phyloP scores from a whole-genome alignment of 2,888 invertebrate species.

The Tuta absoluta region DNA sequence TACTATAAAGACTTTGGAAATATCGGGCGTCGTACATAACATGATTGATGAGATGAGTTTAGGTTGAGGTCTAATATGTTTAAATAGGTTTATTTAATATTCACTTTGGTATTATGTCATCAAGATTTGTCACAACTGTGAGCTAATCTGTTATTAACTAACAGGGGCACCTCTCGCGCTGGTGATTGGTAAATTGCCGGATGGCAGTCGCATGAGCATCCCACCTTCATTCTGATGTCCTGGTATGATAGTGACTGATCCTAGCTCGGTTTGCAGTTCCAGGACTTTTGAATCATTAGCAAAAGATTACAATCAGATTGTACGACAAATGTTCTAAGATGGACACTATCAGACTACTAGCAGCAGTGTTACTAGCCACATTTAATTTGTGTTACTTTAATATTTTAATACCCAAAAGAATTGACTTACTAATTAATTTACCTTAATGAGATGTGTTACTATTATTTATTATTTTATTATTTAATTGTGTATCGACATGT shows the following conservation, averaged over 20 bases:
- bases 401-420: no score
- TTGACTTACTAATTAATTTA: no score
- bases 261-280: background rate
- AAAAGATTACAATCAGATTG: background rate
- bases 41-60: no score
- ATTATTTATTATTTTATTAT: no score
- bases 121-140: slow-evolving; percentile 31
- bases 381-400: no score
- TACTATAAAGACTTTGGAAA: no score
- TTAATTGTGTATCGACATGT: no score
- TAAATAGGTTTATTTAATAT: background rate
- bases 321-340: background rate
- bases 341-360: background rate
- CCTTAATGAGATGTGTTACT: no score
- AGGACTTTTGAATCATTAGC: background rate
- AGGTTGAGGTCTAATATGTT: background rate
- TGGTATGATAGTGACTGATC: slow-evolving; percentile 1
- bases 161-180: slow-evolving; percentile 43
- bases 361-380: no score
- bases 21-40: no score
- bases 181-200: slow-evolving; percentile 75
- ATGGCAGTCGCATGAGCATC: slow-evolving; percentile 59
- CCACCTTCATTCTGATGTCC: slow-evolving; percentile 47
- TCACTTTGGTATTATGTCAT: background rate
- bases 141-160: slow-evolving; percentile 38